Evolutionary conservation across 2,113 vertebrate species (phyloP).

Genomic region (Sialia sialis): DNA sequence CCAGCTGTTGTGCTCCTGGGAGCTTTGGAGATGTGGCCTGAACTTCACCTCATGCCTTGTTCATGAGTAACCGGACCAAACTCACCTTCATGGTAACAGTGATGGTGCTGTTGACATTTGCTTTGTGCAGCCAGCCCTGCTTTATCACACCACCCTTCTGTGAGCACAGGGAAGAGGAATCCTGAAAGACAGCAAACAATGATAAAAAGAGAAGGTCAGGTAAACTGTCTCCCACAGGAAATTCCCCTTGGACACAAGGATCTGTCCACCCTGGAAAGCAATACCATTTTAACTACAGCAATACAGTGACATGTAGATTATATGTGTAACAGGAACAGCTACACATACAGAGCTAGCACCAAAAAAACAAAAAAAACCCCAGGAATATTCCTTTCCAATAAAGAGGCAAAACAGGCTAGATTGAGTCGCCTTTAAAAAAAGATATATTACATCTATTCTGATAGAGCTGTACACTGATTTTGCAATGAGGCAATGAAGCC

Average conservation of each 20-base stretch:
- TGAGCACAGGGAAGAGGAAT: constrained; percentile 89
- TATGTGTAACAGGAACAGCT: accelerated
- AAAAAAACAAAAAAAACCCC: neutral
- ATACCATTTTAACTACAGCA: neutral
- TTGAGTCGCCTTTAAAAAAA: neutral
- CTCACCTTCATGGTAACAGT: constrained; percentile 97
- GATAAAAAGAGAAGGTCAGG: neutral
- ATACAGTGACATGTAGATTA: neutral
- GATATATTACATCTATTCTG: neutral
- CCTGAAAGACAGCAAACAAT: constrained; percentile 71
- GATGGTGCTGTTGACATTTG: constrained; percentile 95
- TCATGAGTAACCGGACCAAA: neutral
- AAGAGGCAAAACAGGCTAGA: neutral
- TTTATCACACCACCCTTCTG: constrained; percentile 94
- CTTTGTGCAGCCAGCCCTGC: constrained; percentile 97
- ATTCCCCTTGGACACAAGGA: neutral
- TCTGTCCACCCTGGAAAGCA: neutral
- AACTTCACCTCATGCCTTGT: accelerated
- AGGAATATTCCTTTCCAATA: neutral
- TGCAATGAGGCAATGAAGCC: neutral
- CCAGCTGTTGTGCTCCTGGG: accelerated
- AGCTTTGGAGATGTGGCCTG: neutral
- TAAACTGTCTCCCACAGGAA: neutral
- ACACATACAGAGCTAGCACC: accelerated
- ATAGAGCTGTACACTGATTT: neutral